These are phyloP conservation scores for Rhinophrynus dorsalis DNA, from an alignment of 2,797 vertebrate genomes.

Conservation along the genomic window DNA sequence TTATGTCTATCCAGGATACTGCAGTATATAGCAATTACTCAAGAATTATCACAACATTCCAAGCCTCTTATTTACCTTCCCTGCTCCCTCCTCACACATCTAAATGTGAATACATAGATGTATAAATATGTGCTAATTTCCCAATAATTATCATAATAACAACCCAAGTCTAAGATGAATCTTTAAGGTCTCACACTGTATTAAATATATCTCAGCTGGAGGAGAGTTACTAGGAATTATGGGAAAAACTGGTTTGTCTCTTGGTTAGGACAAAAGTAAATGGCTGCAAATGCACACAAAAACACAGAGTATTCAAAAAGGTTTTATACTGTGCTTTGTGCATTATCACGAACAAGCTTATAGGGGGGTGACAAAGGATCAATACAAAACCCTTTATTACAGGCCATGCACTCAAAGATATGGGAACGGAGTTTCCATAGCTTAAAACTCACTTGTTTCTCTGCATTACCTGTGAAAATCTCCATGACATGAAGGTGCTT, in stretches of 20 bases:
- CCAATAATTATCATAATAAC: slow-evolving; percentile 41
- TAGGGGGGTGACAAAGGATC: no score
- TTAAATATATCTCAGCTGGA: slow-evolving; percentile 13
- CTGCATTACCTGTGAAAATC: no score
- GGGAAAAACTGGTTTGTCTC: neutral
- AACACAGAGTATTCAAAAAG: no score
- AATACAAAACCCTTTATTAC: no score
- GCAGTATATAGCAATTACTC: neutral
- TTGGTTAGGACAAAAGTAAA: neutral
- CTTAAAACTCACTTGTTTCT: no score
- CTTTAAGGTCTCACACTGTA: slow-evolving; percentile 9
- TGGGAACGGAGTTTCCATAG: no score
- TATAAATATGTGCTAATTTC: slow-evolving; percentile 40
- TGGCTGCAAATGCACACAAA: neutral
- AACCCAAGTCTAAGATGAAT: slow-evolving; percentile 1
- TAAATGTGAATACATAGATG: slow-evolving; percentile 15
- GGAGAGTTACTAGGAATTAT: neutral
- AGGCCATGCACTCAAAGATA: no score
- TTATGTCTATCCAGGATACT: neutral
- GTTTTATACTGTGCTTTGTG: no score
- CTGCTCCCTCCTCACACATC: neutral
- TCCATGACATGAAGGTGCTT: no score
- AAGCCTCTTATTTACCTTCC: neutral
- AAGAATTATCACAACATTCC: neutral
- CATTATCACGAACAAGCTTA: no score